These are phyloP conservation scores for Platycercus adscitus DNA, from an alignment of 2,113 vertebrate genomes.

Conservation along the genomic window DNA sequence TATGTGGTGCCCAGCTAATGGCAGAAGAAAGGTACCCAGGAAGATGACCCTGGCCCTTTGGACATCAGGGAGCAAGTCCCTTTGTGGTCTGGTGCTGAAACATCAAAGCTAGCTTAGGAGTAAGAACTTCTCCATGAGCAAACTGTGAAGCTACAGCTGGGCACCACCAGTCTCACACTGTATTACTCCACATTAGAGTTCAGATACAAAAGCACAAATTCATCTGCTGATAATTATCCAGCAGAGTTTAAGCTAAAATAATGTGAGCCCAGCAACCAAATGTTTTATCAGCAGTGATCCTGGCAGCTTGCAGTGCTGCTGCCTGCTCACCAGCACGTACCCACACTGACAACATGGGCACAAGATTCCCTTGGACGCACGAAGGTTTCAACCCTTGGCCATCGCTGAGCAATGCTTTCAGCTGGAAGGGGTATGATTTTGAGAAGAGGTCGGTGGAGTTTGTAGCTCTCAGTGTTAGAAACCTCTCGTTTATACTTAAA, in stretches of 20 bases:
- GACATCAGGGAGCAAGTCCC: background rate
- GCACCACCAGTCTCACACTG: background rate
- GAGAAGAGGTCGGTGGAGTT: accelerated
- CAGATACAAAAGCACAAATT: background rate
- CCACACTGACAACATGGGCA: accelerated
- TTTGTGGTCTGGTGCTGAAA: background rate
- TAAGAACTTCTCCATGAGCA: background rate
- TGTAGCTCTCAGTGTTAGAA: background rate
- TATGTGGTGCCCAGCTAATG: background rate
- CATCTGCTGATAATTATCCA: background rate
- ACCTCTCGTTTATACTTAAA: background rate
- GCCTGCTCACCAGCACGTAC: background rate
- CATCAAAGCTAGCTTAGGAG: background rate
- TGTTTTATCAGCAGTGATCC: background rate
- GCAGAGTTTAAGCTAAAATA: background rate
- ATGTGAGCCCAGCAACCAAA: background rate
- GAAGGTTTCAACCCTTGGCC: background rate
- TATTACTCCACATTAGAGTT: background rate
- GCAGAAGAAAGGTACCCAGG: background rate
- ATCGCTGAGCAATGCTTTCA: accelerated
- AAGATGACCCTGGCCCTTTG: background rate
- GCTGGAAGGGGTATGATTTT: accelerated
- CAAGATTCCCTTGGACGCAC: background rate
- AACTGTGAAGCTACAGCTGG: background rate
- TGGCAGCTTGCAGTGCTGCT: background rate